Evolutionary conservation across 1,140 invertebrate species (phyloP).

Genomic region (Pristionchus pacificus): DNA sequence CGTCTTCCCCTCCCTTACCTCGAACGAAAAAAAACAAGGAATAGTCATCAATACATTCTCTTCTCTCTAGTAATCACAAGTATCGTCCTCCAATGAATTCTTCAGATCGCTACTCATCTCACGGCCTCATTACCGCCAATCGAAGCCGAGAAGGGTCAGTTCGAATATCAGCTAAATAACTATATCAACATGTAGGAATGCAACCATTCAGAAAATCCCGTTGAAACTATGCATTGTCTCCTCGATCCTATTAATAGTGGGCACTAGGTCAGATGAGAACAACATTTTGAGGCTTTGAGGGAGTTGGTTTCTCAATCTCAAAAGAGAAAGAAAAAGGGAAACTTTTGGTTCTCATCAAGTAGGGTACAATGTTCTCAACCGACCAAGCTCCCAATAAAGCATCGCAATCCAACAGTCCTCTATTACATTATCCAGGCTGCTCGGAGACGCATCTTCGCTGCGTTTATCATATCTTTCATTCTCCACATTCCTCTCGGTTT

Average conservation of each 20-base stretch:
- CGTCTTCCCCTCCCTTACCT: background rate
- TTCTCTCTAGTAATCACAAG: background rate
- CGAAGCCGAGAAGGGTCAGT: background rate
- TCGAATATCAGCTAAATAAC: background rate
- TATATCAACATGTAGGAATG: no score
- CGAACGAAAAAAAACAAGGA: background rate
- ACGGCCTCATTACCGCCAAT: background rate
- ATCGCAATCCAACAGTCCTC: conserved; percentile 39
- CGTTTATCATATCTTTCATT: conserved; percentile 42
- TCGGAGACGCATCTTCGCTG: conserved; percentile 34
- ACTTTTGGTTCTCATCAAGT: no score
- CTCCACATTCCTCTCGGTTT: conserved; percentile 48
- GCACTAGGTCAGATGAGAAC: background rate
- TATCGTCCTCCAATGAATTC: background rate
- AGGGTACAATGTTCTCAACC: conserved; percentile 7
- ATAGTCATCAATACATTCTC: background rate
- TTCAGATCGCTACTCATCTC: background rate
- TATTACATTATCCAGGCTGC: conserved; percentile 31
- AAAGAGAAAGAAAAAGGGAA: no score
- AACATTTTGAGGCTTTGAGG: background rate
- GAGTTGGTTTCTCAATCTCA: background rate
- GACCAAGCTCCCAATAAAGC: conserved; percentile 9
- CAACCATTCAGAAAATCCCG: no score
- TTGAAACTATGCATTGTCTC: no score
- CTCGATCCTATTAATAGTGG: background rate